Percentiles rank a stretch among this genome's conserved stretches.
Evolutionary conservation across 2,797 vertebrate species (phyloP).

Genomic region (Pterois miles): DNA sequence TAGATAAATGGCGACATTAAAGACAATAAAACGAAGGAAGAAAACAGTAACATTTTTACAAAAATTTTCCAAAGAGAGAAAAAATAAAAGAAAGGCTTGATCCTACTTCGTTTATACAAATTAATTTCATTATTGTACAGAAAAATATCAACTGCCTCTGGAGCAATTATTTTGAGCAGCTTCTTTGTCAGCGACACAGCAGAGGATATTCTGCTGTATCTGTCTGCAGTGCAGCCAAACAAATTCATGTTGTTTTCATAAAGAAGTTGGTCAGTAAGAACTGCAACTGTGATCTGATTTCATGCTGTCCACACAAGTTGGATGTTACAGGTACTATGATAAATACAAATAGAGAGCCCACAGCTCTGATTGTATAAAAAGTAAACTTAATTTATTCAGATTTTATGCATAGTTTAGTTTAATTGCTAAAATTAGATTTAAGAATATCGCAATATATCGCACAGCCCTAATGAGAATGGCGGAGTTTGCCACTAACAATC

Average conservation of each 20-base stretch:
- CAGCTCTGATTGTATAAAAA: too few relatives aligned
- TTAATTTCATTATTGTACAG: neutral
- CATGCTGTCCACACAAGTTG: neutral
- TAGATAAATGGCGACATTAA: too few relatives aligned
- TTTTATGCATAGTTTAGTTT: too few relatives aligned
- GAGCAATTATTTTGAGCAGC: neutral
- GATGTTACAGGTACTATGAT: too few relatives aligned
- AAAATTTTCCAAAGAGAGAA: too few relatives aligned
- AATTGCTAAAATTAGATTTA: too few relatives aligned
- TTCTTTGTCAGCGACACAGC: neutral
- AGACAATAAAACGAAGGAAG: too few relatives aligned
- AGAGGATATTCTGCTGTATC: neutral
- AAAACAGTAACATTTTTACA: fast-evolving
- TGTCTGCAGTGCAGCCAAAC: neutral
- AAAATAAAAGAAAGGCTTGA: neutral
- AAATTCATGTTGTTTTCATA: neutral
- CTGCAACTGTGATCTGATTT: neutral
- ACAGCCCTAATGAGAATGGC: too few relatives aligned
- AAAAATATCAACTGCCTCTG: neutral
- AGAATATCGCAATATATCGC: too few relatives aligned
- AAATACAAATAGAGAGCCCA: too few relatives aligned
- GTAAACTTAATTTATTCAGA: too few relatives aligned
- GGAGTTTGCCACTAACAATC: neutral
- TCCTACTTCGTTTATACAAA: neutral
- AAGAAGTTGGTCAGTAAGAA: neutral